Base-by-base conservation (phyloP, 2,113 vertebrate species). In the Colius striatus region DNA sequence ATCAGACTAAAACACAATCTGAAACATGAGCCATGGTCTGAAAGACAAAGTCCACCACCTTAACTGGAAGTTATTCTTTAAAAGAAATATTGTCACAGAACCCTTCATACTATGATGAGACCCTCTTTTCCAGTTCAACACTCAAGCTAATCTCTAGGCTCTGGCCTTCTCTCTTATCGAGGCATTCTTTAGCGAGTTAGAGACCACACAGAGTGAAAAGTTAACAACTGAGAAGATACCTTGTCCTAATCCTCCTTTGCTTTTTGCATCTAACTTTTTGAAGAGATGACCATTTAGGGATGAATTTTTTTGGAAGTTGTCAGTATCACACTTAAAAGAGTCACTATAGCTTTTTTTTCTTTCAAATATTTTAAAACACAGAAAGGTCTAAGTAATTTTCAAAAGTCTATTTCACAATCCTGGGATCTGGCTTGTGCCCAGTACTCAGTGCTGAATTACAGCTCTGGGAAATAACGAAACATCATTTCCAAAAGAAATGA, bases 1-100 rank as follows among this genome's bases (percentile, higher is more conserved):
- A 75, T 6, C 29, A 84, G 19, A 53, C 19, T 26, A 53, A 41
- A 41, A 41, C 38, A 41, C 38, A 62, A 10, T 27, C n/a, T 66
- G 47, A 91, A 36, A 76, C 0, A 0, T 13, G 50, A 61, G 27
- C 19, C 79, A 72, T 1, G 4, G 25, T 82, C 16, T 0, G 0
- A 73, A 73, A 80, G 67, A 66, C 6, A 8, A 87, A 60, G 36
- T 25, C 22, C 34, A 62, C 16, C 51, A 61, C 18, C 26, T 51
- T 34, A 38, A 27, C 10, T 26, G 4, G 21, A 66, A 65, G 14
- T 26, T 45, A 36, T 6, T 87, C 43, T 54, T 89, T 26, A 32
- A 65, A 83, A 58, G 18, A 11, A 27, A 22, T 32, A 72, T 13
- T 71, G 67, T 11, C 51, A 48, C 2, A 9, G 47, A 68, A 50